Evolutionary conservation across 2,113 vertebrate genomes (phyloP).

Genomic region (Mesoclemmys tuberculata): DNA sequence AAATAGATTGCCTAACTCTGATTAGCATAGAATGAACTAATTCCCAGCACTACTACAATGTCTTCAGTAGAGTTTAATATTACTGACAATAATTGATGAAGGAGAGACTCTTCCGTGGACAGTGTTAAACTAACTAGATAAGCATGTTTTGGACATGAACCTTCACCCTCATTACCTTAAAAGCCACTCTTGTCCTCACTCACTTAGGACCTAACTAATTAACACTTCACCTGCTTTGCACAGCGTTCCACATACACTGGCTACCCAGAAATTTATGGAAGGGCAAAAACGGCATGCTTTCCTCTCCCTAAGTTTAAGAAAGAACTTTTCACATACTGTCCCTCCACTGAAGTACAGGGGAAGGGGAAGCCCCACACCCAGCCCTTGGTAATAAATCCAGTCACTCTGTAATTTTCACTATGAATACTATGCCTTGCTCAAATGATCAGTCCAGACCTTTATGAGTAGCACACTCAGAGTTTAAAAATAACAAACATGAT

Average conservation of each 20-base stretch:
- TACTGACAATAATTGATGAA: neutral
- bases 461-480: neutral
- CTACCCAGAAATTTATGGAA: neutral
- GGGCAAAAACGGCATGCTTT: neutral
- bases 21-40: conserved; percentile 7
- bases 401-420: neutral
- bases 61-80: conserved; percentile 4
- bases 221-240: neutral
- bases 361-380: neutral
- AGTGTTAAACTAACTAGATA: neutral
- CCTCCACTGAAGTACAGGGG: neutral
- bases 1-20: neutral
- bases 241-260: neutral
- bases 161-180: neutral
- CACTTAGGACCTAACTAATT: fast-evolving
- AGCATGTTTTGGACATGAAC: conserved; percentile 5
- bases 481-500: neutral
- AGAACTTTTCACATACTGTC: neutral
- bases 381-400: neutral
- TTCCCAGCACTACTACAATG: neutral
- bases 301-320: neutral
- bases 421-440: neutral
- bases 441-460: fast-evolving
- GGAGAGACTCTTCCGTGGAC: conserved; percentile 4
- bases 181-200: neutral